These are phyloP conservation scores for Pogoniulus pusillus DNA, from an alignment of 2,797 vertebrate species.

Conservation along the genomic window DNA sequence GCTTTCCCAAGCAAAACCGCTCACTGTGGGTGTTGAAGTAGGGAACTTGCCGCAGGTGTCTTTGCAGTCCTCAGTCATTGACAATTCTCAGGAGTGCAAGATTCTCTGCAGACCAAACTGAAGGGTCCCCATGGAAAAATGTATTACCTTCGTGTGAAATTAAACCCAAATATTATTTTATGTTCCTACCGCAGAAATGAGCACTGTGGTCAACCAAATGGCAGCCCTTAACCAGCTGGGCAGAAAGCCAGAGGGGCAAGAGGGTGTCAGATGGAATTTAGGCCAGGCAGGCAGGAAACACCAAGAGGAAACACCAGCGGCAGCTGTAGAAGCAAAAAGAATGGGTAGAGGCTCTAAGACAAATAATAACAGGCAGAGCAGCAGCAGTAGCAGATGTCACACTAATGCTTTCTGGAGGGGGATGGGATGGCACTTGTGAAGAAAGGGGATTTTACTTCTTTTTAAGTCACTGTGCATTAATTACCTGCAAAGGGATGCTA, in stretches of 20 bases:
- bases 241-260: slow-evolving; percentile 54
- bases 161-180: slow-evolving; percentile 62
- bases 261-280: slow-evolving; percentile 58
- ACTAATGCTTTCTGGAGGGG: slow-evolving; percentile 1
- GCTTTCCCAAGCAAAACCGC: not conserved
- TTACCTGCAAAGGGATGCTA: not conserved
- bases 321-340: slow-evolving; percentile 70
- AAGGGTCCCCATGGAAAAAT: slow-evolving; percentile 32
- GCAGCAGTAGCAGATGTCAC: slow-evolving; percentile 57
- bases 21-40: not conserved
- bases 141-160: slow-evolving; percentile 20
- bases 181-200: slow-evolving; percentile 38
- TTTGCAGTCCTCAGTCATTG: not conserved
- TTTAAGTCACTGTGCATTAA: not conserved
- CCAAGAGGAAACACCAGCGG: slow-evolving; percentile 66
- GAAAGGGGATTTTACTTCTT: not conserved
- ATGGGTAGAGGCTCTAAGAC: slow-evolving; percentile 60
- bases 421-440: slow-evolving; percentile 4
- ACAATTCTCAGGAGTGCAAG: not conserved
- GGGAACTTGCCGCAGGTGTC: not conserved
- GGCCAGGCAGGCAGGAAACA: slow-evolving; percentile 61
- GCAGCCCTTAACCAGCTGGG: slow-evolving; percentile 52
- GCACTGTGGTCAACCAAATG: not conserved
- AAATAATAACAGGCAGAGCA: slow-evolving; percentile 64
- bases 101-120: not conserved